Evolutionary conservation across 2,113 vertebrate genomes (phyloP).

Genomic region (Carassius auratus): DNA sequence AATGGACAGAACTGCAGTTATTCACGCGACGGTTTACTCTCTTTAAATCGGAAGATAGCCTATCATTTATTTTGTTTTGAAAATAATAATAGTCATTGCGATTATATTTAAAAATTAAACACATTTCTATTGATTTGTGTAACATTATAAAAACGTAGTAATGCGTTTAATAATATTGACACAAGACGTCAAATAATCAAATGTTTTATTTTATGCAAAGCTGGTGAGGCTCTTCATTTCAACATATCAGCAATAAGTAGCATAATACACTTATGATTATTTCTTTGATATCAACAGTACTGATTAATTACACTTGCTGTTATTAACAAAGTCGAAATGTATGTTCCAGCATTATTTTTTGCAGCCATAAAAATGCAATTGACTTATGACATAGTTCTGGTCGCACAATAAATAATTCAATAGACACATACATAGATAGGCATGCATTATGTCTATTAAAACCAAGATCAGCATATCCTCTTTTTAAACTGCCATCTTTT

Average conservation of each 20-base stretch:
- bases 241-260: not conserved
- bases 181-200: not conserved
- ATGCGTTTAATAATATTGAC: not conserved
- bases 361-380: not conserved
- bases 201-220: slow-evolving; percentile 11
- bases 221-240: not conserved
- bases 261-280: not conserved
- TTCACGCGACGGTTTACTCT: not conserved
- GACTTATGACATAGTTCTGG: not conserved
- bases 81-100: not conserved
- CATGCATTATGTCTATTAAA: not conserved
- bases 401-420: slow-evolving; percentile 22
- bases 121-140: not conserved
- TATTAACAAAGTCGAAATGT: not conserved
- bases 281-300: not conserved
- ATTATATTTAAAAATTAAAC: not conserved
- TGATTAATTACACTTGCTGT: not conserved
- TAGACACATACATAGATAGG: not conserved
- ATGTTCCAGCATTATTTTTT: slow-evolving; percentile 1
- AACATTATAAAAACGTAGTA: not conserved
- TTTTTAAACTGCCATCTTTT: not conserved
- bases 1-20: not conserved
- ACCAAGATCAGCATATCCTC: not conserved
- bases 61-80: not conserved
- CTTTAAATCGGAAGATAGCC: not conserved